Evolutionary conservation across 2,113 vertebrate species (phyloP).

Genomic region (Sminthopsis crassicaudata): DNA sequence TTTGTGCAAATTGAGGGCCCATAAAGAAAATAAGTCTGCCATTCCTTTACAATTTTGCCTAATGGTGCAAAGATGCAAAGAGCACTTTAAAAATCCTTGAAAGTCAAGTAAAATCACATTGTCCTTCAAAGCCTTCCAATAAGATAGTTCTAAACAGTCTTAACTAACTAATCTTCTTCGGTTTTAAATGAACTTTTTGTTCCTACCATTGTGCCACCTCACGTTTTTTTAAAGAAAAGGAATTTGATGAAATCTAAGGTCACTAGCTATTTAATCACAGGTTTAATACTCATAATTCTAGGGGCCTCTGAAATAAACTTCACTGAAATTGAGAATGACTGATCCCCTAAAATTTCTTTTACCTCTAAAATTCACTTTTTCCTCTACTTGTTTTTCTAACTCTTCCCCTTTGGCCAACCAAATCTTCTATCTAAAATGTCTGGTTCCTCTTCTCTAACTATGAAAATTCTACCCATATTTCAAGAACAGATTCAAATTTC

Average conservation of each 20-base stretch:
- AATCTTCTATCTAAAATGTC: neutral
- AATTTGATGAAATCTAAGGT: neutral
- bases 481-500: neutral
- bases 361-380: too few relatives aligned
- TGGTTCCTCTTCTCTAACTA: too few relatives aligned
- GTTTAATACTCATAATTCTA: too few relatives aligned
- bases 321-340: neutral
- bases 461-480: neutral
- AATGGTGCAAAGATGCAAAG: neutral
- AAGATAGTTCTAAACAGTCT: neutral
- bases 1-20: neutral
- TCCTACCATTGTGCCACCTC: neutral
- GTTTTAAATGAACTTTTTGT: neutral
- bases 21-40: neutral
- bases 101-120: neutral
- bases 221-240: neutral
- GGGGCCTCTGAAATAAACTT: neutral
- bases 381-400: neutral
- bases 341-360: neutral
- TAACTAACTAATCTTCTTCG: neutral
- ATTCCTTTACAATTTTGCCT: neutral
- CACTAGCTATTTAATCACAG: neutral
- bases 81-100: neutral
- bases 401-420: neutral
- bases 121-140: neutral